Percentiles rank a stretch among this genome's conserved stretches.
Evolutionary conservation across 2,113 vertebrate species (phyloP).

Genomic region (Saccopteryx bilineata): DNA sequence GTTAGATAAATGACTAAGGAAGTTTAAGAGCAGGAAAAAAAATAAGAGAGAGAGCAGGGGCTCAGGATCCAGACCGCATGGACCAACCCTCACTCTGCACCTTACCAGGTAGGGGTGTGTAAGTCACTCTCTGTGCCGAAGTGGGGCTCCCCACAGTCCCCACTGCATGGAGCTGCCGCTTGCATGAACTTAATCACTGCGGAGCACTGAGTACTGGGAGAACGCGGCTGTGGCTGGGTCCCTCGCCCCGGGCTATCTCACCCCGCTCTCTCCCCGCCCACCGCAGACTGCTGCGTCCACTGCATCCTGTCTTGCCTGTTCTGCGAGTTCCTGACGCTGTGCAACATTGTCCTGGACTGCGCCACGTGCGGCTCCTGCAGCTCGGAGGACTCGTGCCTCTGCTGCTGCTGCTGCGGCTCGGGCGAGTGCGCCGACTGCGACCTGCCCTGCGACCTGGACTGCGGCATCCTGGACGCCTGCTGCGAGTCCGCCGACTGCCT

Average conservation of each 20-base stretch:
- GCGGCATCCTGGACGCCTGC: slow-evolving; percentile 99
- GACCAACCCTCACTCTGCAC: not conserved
- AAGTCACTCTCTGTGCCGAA: not conserved
- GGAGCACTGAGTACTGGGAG: accelerated
- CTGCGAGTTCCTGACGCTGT: slow-evolving; percentile 98
- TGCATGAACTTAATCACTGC: accelerated
- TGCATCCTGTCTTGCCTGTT: slow-evolving; percentile 99
- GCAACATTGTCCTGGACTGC: slow-evolving; percentile 98
- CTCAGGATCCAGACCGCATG: not conserved
- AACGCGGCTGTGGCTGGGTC: not conserved
- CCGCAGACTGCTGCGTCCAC: slow-evolving; percentile 97
- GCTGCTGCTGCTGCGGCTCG: slow-evolving; percentile 92
- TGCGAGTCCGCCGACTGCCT: slow-evolving; percentile 99
- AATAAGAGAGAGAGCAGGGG: not conserved
- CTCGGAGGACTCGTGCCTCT: slow-evolving; percentile 96
- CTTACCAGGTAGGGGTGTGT: not conserved
- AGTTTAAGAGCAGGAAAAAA: not conserved
- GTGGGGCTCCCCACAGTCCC: not conserved
- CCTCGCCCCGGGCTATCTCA: accelerated
- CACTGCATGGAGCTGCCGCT: accelerated
- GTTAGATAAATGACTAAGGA: not conserved
- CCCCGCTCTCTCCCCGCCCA: not conserved
- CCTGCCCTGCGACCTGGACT: slow-evolving; percentile 99
- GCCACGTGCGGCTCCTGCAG: slow-evolving; percentile 98
- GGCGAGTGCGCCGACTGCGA: slow-evolving; percentile 97